Conservation (phyloP, 1,140 invertebrate genomes). For the Drosophila ficusphila region DNA sequence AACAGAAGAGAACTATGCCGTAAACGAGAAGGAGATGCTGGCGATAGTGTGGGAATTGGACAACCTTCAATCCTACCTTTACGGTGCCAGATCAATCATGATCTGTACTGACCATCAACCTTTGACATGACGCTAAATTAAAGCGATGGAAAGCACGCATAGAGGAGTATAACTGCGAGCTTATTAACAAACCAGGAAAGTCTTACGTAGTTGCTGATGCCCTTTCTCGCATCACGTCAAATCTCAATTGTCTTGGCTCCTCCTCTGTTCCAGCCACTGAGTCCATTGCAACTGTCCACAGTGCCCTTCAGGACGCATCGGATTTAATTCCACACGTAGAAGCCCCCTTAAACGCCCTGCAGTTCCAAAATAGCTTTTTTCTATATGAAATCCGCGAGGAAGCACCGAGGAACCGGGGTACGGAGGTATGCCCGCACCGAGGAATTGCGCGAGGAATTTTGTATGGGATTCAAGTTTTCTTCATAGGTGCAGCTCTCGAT, state of each 20-base stretch:
- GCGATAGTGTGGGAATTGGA: conserved; percentile 78
- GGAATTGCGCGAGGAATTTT: too few species aligned
- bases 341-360: conserved; percentile 31
- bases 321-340: conserved; percentile 7
- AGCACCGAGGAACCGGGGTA: too few species aligned
- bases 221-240: conserved; percentile 6
- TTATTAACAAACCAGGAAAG: neutral
- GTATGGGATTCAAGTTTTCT: too few species aligned
- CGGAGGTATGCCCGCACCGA: too few species aligned
- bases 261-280: too few species aligned
- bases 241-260: neutral
- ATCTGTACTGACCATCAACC: conserved; percentile 77
- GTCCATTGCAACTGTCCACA: too few species aligned
- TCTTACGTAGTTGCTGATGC: conserved; percentile 18
- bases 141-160: conserved; percentile 33
- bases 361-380: too few species aligned
- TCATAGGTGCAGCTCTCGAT: too few species aligned
- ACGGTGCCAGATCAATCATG: conserved; percentile 22
- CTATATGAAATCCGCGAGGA: too few species aligned
- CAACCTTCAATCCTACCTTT: conserved; percentile 72
- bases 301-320: too few species aligned
- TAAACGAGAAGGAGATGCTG: neutral
- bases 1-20: neutral
- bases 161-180: conserved; percentile 66
- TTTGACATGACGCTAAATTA: conserved; percentile 68